Percentiles rank a stretch among this genome's conserved stretches.
phyloP scores from a whole-genome alignment of 2,113 vertebrate species.

The Gadus chalcogrammus region DNA sequence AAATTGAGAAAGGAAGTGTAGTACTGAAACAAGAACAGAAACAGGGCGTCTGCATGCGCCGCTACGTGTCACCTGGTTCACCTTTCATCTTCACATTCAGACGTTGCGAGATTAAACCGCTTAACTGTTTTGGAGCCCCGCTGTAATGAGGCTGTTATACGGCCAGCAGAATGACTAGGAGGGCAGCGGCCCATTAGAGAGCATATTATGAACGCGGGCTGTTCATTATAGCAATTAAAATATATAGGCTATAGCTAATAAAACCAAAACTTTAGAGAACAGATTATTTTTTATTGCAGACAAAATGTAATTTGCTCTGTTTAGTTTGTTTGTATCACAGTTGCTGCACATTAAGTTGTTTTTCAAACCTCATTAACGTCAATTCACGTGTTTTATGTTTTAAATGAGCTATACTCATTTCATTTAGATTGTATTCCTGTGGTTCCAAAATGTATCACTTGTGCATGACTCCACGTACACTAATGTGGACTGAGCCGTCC shows the following conservation, averaged over 20 bases:
- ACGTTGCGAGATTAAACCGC: conserved; percentile 48
- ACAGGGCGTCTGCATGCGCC: conserved; percentile 15
- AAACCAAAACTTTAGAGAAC: too few relatives aligned
- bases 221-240: conserved; percentile 9
- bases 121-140: conserved; percentile 47
- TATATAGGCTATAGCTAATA: conserved; percentile 1
- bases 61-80: conserved; percentile 18
- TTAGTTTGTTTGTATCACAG: conserved; percentile 26
- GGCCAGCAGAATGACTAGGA: conserved; percentile 15
- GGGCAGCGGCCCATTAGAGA: conserved; percentile 26
- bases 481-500: too few relatives aligned
- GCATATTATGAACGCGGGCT: conserved; percentile 30
- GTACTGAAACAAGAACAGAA: conserved; percentile 27
- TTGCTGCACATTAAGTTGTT: too few relatives aligned
- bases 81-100: conserved; percentile 52
- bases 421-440: too few relatives aligned
- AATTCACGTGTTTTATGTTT: too few relatives aligned
- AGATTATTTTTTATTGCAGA: too few relatives aligned
- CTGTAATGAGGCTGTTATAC: conserved; percentile 49
- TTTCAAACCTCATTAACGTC: too few relatives aligned
- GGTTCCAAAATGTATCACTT: too few relatives aligned
- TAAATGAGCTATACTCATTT: too few relatives aligned
- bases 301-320: conserved; percentile 12
- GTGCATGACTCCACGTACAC: too few relatives aligned
- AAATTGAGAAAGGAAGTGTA: conserved; percentile 20